Percentiles rank a stretch among this genome's conserved stretches.
These are phyloP conservation scores for Genyomyrus donnyi DNA, from an alignment of 2,113 vertebrate genomes.

Conservation along the genomic window DNA sequence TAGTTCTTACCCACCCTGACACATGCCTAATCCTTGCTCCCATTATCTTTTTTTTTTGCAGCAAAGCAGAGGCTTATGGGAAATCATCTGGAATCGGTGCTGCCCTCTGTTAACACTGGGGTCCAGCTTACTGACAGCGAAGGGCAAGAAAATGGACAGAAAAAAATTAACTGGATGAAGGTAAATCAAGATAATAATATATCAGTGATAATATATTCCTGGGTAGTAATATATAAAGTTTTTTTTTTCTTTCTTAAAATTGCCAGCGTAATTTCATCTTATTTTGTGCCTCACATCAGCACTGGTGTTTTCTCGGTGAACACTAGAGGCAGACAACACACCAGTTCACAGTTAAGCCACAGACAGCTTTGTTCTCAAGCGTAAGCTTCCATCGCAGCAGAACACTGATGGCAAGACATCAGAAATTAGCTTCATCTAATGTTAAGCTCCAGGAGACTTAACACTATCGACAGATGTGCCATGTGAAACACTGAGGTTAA, in stretches of 20 bases:
- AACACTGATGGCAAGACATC: neutral
- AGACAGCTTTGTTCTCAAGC: neutral
- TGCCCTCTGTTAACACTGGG: neutral
- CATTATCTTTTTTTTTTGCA: slow-evolving; percentile 34
- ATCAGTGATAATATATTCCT: slow-evolving; percentile 4
- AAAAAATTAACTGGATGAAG: neutral
- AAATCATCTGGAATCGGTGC: neutral
- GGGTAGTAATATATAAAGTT: neutral
- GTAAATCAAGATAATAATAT: slow-evolving; percentile 6
- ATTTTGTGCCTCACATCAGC: neutral
- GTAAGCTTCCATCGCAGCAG: neutral
- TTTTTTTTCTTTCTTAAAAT: neutral
- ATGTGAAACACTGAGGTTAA: neutral
- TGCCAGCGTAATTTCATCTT: neutral
- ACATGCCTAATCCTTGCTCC: slow-evolving; percentile 37
- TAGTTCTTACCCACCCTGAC: slow-evolving; percentile 36
- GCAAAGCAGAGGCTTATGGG: slow-evolving; percentile 12
- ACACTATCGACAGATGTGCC: neutral
- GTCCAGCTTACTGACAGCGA: neutral
- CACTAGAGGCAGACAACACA: slow-evolving; percentile 18
- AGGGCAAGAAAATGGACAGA: neutral
- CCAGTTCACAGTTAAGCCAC: neutral
- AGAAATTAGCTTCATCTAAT: neutral
- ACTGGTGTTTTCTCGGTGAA: neutral
- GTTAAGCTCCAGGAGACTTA: neutral